phyloP scores from a whole-genome alignment of 2,888 invertebrate species.

The Spatulosminthurus flaviceps region DNA sequence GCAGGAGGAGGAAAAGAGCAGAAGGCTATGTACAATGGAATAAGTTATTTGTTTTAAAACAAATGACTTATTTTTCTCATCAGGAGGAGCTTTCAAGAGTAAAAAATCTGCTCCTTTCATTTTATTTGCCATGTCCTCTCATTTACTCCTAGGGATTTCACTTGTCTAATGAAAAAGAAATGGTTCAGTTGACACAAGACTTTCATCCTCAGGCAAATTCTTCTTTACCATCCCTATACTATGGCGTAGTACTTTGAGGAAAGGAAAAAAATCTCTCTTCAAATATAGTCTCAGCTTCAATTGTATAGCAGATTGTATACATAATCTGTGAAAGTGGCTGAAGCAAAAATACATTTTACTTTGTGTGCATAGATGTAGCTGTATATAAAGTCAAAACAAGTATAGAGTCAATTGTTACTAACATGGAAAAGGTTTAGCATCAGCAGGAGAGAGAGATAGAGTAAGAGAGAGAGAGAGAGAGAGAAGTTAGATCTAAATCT shows the following conservation, averaged over 20 bases:
- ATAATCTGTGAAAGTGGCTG: too few species aligned
- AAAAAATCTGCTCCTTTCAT: neutral
- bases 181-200: conserved; percentile 21
- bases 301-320: too few species aligned
- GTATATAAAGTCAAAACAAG: too few species aligned
- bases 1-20: too few species aligned
- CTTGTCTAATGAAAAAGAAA: conserved; percentile 19
- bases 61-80: too few species aligned
- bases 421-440: neutral
- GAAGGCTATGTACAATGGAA: too few species aligned
- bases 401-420: too few species aligned
- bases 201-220: conserved; percentile 15
- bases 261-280: conserved; percentile 13
- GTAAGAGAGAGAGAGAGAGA: too few species aligned
- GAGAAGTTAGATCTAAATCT: neutral
- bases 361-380: too few species aligned
- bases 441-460: neutral
- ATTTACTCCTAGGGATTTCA: neutral
- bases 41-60: too few species aligned
- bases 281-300: neutral
- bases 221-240: too few species aligned
- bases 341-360: too few species aligned
- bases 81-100: neutral
- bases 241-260: neutral
- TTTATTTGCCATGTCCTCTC: neutral